These are phyloP conservation scores for Amphipyra tragopoginis DNA, from an alignment of 2,888 invertebrate species.

Conservation along the genomic window DNA sequence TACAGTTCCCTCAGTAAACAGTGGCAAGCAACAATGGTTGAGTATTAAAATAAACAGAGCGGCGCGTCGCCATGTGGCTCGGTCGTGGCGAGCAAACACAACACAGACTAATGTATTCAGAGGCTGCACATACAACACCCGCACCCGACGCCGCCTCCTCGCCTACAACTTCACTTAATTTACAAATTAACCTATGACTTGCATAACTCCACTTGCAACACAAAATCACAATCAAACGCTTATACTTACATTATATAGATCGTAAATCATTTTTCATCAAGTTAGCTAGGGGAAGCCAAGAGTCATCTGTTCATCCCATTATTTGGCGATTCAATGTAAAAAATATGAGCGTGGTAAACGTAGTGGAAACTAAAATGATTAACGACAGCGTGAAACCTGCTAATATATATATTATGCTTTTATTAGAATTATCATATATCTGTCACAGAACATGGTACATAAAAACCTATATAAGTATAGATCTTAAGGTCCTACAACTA, in stretches of 20 bases:
- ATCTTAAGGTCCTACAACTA: neutral
- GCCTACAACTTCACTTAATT: constrained; percentile 68
- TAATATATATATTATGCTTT: constrained; percentile 6
- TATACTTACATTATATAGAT: constrained; percentile 39
- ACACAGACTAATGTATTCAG: constrained; percentile 85
- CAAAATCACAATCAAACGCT: constrained; percentile 51
- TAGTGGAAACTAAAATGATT: constrained; percentile 71
- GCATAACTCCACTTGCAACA: constrained; percentile 55
- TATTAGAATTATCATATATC: too few species aligned
- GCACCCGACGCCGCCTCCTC: constrained; percentile 55
- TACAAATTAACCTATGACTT: constrained; percentile 68
- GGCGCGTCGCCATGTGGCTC: constrained; percentile 86
- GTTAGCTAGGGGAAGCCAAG: constrained; percentile 70
- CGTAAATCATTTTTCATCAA: constrained; percentile 67
- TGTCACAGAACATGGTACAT: too few species aligned
- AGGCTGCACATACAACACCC: constrained; percentile 67
- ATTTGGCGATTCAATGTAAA: constrained; percentile 70
- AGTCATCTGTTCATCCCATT: constrained; percentile 66
- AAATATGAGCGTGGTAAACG: constrained; percentile 65
- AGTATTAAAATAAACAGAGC: constrained; percentile 89
- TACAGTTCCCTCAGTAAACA: constrained; percentile 83
- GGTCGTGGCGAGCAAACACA: constrained; percentile 79
- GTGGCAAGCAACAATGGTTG: constrained; percentile 84
- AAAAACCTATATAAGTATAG: too few species aligned
- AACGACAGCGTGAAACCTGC: constrained; percentile 53